Evolutionary conservation across 2,113 vertebrate genomes (phyloP).

Genomic region (Himantopus leucocephalus): DNA sequence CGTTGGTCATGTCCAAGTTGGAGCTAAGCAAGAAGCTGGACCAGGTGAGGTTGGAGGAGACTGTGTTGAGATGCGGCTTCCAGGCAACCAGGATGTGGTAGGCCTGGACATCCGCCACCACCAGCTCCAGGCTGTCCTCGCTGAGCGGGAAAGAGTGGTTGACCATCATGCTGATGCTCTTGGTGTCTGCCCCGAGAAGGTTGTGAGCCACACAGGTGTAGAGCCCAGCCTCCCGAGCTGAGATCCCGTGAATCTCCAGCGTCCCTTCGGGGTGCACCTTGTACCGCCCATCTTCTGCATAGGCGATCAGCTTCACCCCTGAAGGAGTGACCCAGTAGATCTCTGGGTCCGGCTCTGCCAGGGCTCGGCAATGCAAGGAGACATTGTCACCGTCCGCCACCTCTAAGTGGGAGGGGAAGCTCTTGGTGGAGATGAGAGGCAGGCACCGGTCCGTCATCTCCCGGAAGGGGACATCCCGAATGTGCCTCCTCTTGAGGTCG

Average conservation of each 20-base stretch:
- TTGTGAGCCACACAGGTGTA: conserved; percentile 98
- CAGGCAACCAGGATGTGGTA: conserved; percentile 84
- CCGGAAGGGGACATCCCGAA: conserved; percentile 88
- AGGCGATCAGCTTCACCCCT: conserved; percentile 78
- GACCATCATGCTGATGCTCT: conserved; percentile 82
- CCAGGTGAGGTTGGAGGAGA: conserved; percentile 89
- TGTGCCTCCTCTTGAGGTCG: conserved; percentile 82
- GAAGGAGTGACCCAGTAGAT: conserved; percentile 94
- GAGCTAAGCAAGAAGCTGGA: conserved; percentile 59
- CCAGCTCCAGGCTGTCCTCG: conserved; percentile 65
- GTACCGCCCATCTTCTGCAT: conserved; percentile 51
- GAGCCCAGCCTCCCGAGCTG: conserved; percentile 79
- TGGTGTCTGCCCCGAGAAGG: conserved; percentile 89
- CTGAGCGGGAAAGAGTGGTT: conserved; percentile 68
- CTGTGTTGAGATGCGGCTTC: conserved; percentile 79
- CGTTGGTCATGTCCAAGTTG: conserved; percentile 44
- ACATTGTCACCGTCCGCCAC: conserved; percentile 70
- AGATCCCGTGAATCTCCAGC: conserved; percentile 83
- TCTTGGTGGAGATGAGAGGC: conserved; percentile 85
- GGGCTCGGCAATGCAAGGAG: conserved; percentile 88
- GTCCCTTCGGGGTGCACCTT: conserved; percentile 87
- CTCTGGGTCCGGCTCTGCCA: conserved; percentile 89
- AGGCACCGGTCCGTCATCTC: conserved; percentile 92
- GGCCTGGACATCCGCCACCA: conserved; percentile 77
- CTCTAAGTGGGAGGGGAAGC: conserved; percentile 80